These are phyloP conservation scores for Paraplagusia blochii DNA, from an alignment of 2,113 vertebrate genomes.

Conservation along the genomic window DNA sequence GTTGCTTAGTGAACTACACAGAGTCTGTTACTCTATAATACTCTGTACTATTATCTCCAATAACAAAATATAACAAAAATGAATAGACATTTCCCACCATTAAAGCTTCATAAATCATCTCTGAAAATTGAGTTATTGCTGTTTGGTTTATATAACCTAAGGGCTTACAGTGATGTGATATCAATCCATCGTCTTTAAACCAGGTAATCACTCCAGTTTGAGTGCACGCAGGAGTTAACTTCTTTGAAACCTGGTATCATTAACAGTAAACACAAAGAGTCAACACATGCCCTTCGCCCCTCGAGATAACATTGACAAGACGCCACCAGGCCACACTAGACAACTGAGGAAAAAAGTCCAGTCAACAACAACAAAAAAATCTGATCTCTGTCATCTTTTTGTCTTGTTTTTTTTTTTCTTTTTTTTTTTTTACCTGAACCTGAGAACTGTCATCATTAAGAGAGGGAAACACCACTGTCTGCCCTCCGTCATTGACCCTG, in stretches of 20 bases:
- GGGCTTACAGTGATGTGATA: too few relatives aligned
- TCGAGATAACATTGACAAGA: conserved; percentile 25
- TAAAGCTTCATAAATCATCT: too few relatives aligned
- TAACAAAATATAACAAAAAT: too few relatives aligned
- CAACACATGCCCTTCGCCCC: conserved; percentile 35
- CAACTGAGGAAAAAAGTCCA: background rate
- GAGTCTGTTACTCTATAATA: too few relatives aligned
- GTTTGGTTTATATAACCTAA: too few relatives aligned
- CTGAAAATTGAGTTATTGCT: too few relatives aligned
- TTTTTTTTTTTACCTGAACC: conserved; percentile 63
- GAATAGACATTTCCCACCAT: too few relatives aligned
- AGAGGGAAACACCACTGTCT: conserved; percentile 44
- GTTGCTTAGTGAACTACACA: too few relatives aligned
- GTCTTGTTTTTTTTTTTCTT: too few relatives aligned
- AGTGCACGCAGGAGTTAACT: conserved; percentile 6
- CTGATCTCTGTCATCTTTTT: background rate
- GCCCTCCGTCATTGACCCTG: conserved; percentile 35
- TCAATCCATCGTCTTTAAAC: background rate
- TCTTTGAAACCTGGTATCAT: conserved; percentile 6
- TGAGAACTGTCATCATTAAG: conserved; percentile 31
- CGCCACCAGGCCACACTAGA: background rate
- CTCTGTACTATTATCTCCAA: too few relatives aligned
- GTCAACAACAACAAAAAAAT: background rate
- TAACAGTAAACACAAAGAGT: conserved; percentile 18
- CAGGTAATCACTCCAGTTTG: background rate